Conservation (phyloP, 2,797 vertebrate genomes). For the Parambassis ranga region DNA sequence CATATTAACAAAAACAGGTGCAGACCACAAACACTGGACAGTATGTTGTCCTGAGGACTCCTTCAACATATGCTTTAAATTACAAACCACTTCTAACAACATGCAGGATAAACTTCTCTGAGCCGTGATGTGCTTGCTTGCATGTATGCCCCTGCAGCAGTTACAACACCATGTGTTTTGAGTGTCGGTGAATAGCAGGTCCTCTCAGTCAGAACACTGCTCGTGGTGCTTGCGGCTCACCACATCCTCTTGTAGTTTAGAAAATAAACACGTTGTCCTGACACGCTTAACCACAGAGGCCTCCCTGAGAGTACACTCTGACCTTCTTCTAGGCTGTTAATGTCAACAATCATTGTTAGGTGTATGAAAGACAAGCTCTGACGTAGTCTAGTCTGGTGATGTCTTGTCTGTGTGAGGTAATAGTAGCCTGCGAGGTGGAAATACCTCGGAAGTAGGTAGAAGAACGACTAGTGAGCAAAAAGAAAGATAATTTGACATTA, state of each 20-base stretch:
- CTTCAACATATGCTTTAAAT: constrained; percentile 14
- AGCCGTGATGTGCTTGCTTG: not conserved
- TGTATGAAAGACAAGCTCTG: constrained; percentile 18
- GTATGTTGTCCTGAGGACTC: not conserved
- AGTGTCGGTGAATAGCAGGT: constrained; percentile 45
- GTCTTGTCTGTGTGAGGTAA: not conserved
- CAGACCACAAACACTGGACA: constrained; percentile 1
- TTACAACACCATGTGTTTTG: constrained; percentile 46
- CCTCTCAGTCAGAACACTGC: constrained; percentile 45
- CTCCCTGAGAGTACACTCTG: constrained; percentile 56
- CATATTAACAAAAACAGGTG: constrained; percentile 10
- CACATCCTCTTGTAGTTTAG: constrained; percentile 79
- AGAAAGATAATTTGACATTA: not conserved
- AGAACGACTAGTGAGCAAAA: not conserved
- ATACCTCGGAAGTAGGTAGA: not conserved
- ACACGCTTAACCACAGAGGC: constrained; percentile 58
- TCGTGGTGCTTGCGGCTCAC: constrained; percentile 61
- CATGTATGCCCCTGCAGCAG: constrained; percentile 18
- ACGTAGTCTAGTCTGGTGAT: not conserved
- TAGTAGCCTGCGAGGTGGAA: not conserved
- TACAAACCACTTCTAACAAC: constrained; percentile 37
- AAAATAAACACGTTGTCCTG: constrained; percentile 78
- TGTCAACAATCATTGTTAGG: constrained; percentile 50
- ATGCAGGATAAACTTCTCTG: constrained; percentile 5
- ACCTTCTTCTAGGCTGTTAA: constrained; percentile 52